Percentiles rank a stretch among this genome's conserved stretches.
Conservation (phyloP, 2,888 invertebrate species). For the Congeria kusceri region DNA sequence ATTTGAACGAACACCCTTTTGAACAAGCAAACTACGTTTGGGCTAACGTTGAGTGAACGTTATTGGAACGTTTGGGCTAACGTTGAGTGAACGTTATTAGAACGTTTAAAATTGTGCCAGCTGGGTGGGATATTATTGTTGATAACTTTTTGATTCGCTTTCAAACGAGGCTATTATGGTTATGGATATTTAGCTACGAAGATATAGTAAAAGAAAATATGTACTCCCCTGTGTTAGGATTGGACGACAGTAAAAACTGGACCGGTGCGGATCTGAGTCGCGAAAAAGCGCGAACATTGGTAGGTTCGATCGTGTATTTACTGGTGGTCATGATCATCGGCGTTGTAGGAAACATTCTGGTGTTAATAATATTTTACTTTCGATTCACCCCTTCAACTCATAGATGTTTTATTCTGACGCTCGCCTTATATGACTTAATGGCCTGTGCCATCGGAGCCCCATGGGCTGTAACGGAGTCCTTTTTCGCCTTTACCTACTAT, state of each 20-base stretch:
- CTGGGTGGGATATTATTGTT: too few relatives aligned
- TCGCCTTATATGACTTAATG: slow-evolving; percentile 53
- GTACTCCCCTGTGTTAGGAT: slow-evolving; percentile 34
- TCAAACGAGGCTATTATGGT: too few relatives aligned
- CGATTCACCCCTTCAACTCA: slow-evolving; percentile 54
- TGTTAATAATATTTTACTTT: slow-evolving; percentile 52
- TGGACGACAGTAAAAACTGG: slow-evolving; percentile 33
- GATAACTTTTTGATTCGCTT: too few relatives aligned
- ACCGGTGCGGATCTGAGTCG: slow-evolving; percentile 48
- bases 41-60: too few relatives aligned
- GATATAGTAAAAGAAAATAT: not conserved
- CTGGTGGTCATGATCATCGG: slow-evolving; percentile 42
- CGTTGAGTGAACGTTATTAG: too few relatives aligned
- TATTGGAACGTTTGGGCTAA: too few relatives aligned
- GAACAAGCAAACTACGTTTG: too few relatives aligned
- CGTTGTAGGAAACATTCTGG: slow-evolving; percentile 43
- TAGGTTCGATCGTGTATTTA: slow-evolving; percentile 45
- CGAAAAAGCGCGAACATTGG: slow-evolving; percentile 32
- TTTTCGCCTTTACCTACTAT: slow-evolving; percentile 47
- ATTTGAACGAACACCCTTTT: too few relatives aligned
- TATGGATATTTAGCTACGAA: too few relatives aligned
- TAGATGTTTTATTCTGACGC: slow-evolving; percentile 52
- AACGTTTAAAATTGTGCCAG: too few relatives aligned
- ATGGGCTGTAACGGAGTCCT: slow-evolving; percentile 49
- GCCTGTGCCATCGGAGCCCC: slow-evolving; percentile 57